These are phyloP conservation scores for Aphelenchoides avenae DNA, from an alignment of 1,140 invertebrate species.

Conservation along the genomic window DNA sequence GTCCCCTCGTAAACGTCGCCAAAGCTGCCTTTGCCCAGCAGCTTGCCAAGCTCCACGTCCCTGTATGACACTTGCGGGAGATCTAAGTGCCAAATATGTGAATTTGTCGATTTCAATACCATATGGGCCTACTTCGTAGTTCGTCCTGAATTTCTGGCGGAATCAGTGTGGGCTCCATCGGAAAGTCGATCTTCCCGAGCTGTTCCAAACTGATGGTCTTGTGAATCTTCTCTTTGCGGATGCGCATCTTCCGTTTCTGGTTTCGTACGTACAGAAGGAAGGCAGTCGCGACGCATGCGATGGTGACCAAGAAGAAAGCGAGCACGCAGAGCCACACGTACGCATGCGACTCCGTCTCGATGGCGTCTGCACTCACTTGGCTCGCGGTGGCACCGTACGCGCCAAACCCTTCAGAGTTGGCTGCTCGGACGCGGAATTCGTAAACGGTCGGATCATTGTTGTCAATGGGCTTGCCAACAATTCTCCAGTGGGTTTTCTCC, in stretches of 20 bases:
- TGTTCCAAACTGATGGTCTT: conserved; percentile 37
- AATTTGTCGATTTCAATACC: background rate
- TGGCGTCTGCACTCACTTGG: background rate
- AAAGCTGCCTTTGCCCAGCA: conserved; percentile 90
- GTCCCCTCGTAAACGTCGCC: conserved; percentile 92
- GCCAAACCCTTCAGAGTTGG: conserved; percentile 56
- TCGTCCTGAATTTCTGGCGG: conserved; percentile 45
- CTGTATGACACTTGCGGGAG: conserved; percentile 29
- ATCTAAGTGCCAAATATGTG: conserved; percentile 26
- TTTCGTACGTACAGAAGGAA: conserved; percentile 21
- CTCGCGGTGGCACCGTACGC: conserved; percentile 32
- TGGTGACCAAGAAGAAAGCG: conserved; percentile 8
- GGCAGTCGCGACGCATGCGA: conserved; percentile 8
- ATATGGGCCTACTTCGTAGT: conserved; percentile 41
- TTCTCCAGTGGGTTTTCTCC: too few species aligned
- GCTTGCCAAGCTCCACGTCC: conserved; percentile 59
- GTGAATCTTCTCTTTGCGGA: conserved; percentile 39
- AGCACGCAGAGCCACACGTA: conserved; percentile 6
- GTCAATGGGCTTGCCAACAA: too few species aligned
- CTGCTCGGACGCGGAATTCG: conserved; percentile 53
- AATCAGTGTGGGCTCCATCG: conserved; percentile 20
- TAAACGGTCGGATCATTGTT: too few species aligned
- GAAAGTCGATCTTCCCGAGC: conserved; percentile 41
- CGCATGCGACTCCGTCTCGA: background rate
- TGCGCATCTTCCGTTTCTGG: conserved; percentile 3